Conservation (phyloP, 2,797 vertebrate species). For the Sebastes goodei region DNA sequence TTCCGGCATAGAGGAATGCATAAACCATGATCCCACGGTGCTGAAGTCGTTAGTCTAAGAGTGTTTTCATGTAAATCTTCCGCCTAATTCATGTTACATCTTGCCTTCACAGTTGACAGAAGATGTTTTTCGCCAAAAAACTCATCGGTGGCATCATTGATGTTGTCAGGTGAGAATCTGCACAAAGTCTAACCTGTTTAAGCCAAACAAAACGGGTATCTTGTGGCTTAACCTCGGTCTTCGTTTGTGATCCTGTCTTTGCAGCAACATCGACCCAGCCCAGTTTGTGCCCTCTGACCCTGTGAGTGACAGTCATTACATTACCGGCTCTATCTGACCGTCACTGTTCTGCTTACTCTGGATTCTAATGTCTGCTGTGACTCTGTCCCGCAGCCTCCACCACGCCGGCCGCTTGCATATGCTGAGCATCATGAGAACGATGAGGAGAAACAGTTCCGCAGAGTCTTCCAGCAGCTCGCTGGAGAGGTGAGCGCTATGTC, state of each 20-base stretch:
- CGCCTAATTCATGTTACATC: background rate
- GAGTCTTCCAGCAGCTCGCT: slow-evolving; percentile 91
- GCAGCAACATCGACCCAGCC: slow-evolving; percentile 80
- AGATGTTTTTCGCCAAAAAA: slow-evolving; percentile 72
- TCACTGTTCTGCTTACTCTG: background rate
- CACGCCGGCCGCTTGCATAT: slow-evolving; percentile 79
- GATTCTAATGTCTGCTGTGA: background rate
- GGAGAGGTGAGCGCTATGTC: slow-evolving; percentile 87
- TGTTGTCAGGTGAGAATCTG: slow-evolving; percentile 75
- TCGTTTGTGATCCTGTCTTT: background rate
- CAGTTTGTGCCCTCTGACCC: slow-evolving; percentile 76
- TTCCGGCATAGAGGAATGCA: background rate
- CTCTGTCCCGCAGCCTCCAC: slow-evolving; percentile 75
- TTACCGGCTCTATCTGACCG: background rate
- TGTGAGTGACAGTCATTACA: slow-evolving; percentile 73
- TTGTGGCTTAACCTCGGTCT: background rate
- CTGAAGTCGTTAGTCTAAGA: background rate
- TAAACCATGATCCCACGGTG: too few relatives aligned
- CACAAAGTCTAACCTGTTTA: background rate
- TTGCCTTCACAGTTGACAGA: slow-evolving; percentile 47
- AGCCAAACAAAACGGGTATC: background rate
- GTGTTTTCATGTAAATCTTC: background rate
- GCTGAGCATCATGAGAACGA: slow-evolving; percentile 88
- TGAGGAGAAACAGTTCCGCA: slow-evolving; percentile 89
- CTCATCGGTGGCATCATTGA: slow-evolving; percentile 74